Evolutionary conservation across 2,113 vertebrate genomes (phyloP), one percentile per base, ranked within the genome.

Genomic region (Mionectes macconnelli): DNA sequence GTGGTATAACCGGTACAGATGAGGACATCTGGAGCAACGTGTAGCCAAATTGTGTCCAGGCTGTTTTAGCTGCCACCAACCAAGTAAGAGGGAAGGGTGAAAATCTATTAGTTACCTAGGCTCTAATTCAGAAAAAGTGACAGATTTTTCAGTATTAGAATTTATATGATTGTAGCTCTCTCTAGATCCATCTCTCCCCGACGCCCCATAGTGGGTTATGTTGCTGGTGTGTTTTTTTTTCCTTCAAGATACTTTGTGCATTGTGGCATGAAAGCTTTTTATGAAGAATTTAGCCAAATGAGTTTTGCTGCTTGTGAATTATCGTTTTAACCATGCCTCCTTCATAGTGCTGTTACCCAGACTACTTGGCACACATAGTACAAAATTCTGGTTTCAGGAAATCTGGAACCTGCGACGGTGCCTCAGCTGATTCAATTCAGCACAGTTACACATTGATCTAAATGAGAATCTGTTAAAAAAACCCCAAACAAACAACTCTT

Each of bases 41-140:
- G 22, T 37, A 37, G 12, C 28, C 66, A 30, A 62, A 13, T 21
- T 66, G 33, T 62, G n/a, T 45, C 1, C 0, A 1, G 24, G 44
- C 70, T 87, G 21, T 39, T 83, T 66, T 23, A 85, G 53, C 49
- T 55, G 62, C 57, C 40, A 57, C 13, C 62, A 44, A 9, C 10
- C 11, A 35, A 68, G 25, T n/a, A 52, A 35, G 12, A 53, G 49
- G 31, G 57, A 79, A 49, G 15, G 4, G 22, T 31, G 31, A 52
- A 60, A 60, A 25, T 53, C 0, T 35, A 33, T 68, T 56, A 22
- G 31, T 31, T 74, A 8, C 37, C 69, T 14, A 37, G n/a, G 11
- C 28, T 82, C 52, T 69, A 60, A 49, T 84, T 87, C 33, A 62
- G 64, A 35, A 57, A 55, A 11, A 47, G 17, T 57, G 59, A 21